Percentiles rank a stretch among this genome's conserved stretches.
phyloP scores from a whole-genome alignment of 2,888 invertebrate genomes.

The Agonopterix heracliana region DNA sequence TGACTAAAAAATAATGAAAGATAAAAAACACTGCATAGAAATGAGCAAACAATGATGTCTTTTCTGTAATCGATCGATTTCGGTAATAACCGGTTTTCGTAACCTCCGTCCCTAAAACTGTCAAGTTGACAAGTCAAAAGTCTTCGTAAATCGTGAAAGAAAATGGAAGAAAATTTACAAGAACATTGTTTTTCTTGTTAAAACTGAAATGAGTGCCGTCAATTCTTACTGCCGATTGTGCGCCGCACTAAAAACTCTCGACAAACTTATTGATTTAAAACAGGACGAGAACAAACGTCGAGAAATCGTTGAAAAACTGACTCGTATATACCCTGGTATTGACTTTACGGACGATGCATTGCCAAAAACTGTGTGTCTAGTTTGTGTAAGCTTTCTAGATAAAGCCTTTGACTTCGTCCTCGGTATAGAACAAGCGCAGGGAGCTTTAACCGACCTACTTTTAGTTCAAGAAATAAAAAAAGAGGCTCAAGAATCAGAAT shows the following conservation, averaged over 20 bases:
- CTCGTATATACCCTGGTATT: conserved; percentile 33
- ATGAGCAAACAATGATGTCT: too few species aligned
- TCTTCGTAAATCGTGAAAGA: too few species aligned
- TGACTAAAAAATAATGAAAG: too few species aligned
- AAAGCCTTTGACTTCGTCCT: conserved; percentile 42
- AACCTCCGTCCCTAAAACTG: too few species aligned
- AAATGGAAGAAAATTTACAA: neutral
- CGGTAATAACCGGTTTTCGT: neutral
- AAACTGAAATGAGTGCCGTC: conserved; percentile 7
- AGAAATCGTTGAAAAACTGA: conserved; percentile 36
- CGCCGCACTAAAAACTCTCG: conserved; percentile 35
- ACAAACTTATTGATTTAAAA: conserved; percentile 34
- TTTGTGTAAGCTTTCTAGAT: conserved; percentile 37
- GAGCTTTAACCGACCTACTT: conserved; percentile 25
- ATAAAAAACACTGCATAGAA: too few species aligned
- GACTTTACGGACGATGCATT: conserved; percentile 30
- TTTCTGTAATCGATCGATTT: neutral
- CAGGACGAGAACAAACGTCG: conserved; percentile 22
- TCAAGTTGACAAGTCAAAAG: too few species aligned
- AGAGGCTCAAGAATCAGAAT: neutral
- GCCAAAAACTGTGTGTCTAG: conserved; percentile 45
- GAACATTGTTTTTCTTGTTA: neutral
- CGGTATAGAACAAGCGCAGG: conserved; percentile 42
- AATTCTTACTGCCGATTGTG: conserved; percentile 40
- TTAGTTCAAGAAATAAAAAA: neutral